Percentiles rank a stretch among this genome's conserved stretches.
phyloP scores from a whole-genome alignment of 1,140 invertebrate genomes.

The Sycophila sp. region DNA sequence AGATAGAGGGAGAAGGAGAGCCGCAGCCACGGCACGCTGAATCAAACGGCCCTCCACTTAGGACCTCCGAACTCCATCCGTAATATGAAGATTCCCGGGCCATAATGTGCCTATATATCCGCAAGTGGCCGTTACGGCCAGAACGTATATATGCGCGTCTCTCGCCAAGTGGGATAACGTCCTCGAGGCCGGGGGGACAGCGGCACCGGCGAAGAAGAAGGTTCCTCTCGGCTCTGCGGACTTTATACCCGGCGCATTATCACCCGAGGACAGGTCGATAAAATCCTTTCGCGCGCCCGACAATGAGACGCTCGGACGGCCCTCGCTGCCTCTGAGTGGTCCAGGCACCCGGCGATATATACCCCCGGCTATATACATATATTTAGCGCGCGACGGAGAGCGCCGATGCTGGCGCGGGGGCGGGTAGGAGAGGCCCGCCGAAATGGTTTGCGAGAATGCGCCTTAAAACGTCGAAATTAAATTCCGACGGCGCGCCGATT shows the following conservation, averaged over 20 bases:
- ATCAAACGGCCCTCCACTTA: conserved; percentile 24
- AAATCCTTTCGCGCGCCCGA: conserved; percentile 33
- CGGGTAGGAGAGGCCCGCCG: neutral
- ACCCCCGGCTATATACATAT: neutral
- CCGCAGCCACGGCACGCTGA: neutral
- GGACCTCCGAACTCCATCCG: neutral
- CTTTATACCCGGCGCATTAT: conserved; percentile 33
- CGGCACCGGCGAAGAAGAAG: too few species aligned
- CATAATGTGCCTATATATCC: conserved; percentile 35
- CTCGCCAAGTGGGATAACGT: neutral
- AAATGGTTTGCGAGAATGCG: conserved; percentile 33
- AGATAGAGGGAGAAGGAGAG: too few species aligned
- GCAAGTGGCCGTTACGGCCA: conserved; percentile 12
- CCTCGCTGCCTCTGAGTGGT: neutral
- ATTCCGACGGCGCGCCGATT: conserved; percentile 39
- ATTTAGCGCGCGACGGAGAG: neutral
- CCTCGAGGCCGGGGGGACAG: neutral
- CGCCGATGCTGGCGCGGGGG: neutral
- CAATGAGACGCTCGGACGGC: conserved; percentile 16
- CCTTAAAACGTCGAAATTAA: conserved; percentile 46
- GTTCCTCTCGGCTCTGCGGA: conserved; percentile 2
- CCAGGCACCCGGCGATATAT: neutral
- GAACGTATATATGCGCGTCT: neutral
- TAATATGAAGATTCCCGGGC: conserved; percentile 35
- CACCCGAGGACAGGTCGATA: conserved; percentile 35